Evolutionary conservation across 2,113 vertebrate species (phyloP), one percentile per base, ranked within the genome.

Genomic region (Stigmatopora nigra): DNA sequence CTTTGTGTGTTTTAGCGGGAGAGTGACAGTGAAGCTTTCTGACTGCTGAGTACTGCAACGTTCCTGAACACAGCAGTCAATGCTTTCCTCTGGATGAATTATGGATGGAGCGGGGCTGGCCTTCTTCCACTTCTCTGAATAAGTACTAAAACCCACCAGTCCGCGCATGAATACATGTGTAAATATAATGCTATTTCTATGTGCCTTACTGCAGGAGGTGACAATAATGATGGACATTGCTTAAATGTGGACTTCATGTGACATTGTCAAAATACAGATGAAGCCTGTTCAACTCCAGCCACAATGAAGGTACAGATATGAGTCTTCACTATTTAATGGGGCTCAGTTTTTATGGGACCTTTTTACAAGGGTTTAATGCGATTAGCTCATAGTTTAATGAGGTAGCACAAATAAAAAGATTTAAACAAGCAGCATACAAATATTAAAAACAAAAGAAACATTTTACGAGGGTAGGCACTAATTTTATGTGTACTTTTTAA

Each of bases 31-130:
- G 64, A 89, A 78, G 79, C 77, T 65, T 78, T 87, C 75, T 67
- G 84, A 83, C 80, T 80, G 75, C 56, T 71, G 77, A 79, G 71
- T 85, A 73, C 63, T 22, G 63, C 68, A 74, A 65, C 72, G 62
- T 83, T 76, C 73, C 72, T 64, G 63, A 82, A 78, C 73, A 77
- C 72, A 31, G 19, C 66, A 78, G 75, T 58, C 69, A 68, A 68
- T 78, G 79, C 78, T 81, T 84, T 81, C 67, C 44, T 63, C 66
- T 46, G 17, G 45, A 80, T 88, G 67, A 89, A 89, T 89, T 82
- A 89, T 84, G 81, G 80, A 89, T 83, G 61, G 61, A 53, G 48
- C 65, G 4, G 61, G 67, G 66, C 52, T 7, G 71, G 72, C 64
- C 66, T 71, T 77, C 76, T 76, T 71, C 56, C 75, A 69, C 67